phyloP scores from a whole-genome alignment of 2,113 vertebrate species.

The Zosterops pallidus region DNA sequence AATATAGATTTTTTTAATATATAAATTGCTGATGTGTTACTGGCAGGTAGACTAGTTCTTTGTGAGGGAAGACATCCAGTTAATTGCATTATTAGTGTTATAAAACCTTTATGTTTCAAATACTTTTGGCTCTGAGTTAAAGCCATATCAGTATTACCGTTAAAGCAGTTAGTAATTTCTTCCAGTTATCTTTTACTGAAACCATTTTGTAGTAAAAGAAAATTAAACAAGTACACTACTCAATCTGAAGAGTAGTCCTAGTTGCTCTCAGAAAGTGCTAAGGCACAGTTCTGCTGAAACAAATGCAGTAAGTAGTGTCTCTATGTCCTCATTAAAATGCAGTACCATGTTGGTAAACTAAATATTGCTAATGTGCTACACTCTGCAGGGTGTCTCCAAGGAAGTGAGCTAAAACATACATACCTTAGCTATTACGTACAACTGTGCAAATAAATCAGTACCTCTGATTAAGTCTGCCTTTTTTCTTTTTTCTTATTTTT shows the following conservation, averaged over 20 bases:
- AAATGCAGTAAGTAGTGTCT: not conserved
- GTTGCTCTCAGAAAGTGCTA: not conserved
- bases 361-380: not conserved
- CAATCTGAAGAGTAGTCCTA: not conserved
- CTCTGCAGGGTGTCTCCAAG: not conserved
- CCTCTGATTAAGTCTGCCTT: not conserved
- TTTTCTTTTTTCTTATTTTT: not conserved
- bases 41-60: not conserved
- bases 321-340: not conserved
- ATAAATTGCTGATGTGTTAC: not conserved
- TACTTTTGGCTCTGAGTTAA: not conserved
- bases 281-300: not conserved
- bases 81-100: not conserved
- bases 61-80: not conserved
- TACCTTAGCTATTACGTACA: not conserved
- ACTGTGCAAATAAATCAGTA: not conserved
- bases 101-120: not conserved
- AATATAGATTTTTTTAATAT: not conserved
- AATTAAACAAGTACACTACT: not conserved
- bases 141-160: not conserved
- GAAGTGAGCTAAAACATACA: not conserved
- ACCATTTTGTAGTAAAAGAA: not conserved
- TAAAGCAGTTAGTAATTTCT: not conserved
- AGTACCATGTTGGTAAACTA: not conserved
- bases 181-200: not conserved